Percentiles rank a stretch among this genome's conserved stretches.
These are phyloP conservation scores for Eubucco bourcierii DNA, from an alignment of 2,113 vertebrate genomes.

Conservation along the genomic window DNA sequence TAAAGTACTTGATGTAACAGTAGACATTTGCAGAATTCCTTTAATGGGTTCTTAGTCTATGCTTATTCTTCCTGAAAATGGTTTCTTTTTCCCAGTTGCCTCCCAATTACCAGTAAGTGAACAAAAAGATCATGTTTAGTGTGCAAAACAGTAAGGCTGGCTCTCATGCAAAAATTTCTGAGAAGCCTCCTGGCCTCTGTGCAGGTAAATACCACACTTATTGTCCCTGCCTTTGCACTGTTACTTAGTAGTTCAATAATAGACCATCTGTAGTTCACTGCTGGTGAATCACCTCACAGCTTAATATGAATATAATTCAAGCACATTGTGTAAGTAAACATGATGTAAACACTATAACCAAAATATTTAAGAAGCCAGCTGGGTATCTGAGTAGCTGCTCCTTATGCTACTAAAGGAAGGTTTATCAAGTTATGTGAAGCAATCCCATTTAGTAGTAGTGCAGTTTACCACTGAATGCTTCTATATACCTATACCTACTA, in stretches of 20 bases:
- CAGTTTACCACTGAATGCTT: background rate
- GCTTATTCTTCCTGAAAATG: constrained; percentile 7
- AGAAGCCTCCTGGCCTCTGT: constrained; percentile 35
- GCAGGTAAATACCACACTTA: constrained; percentile 28
- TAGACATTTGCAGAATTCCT: background rate
- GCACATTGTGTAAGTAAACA: background rate
- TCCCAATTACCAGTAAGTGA: background rate
- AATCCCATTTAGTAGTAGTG: background rate
- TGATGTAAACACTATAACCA: background rate
- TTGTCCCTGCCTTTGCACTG: background rate
- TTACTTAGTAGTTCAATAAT: background rate
- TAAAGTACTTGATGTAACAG: background rate
- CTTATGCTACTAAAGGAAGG: background rate
- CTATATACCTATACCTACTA: background rate
- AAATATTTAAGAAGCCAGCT: background rate
- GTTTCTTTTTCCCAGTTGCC: constrained; percentile 1
- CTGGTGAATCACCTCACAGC: background rate
- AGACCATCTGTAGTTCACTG: constrained; percentile 19
- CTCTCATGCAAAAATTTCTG: background rate
- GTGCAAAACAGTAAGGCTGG: background rate
- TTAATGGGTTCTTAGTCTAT: background rate
- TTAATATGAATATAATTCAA: no score
- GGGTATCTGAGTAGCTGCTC: background rate
- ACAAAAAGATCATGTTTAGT: background rate
- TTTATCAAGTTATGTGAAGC: background rate